These are phyloP conservation scores for Tiphia femorata DNA, from an alignment of 2,888 invertebrate species.

Conservation along the genomic window DNA sequence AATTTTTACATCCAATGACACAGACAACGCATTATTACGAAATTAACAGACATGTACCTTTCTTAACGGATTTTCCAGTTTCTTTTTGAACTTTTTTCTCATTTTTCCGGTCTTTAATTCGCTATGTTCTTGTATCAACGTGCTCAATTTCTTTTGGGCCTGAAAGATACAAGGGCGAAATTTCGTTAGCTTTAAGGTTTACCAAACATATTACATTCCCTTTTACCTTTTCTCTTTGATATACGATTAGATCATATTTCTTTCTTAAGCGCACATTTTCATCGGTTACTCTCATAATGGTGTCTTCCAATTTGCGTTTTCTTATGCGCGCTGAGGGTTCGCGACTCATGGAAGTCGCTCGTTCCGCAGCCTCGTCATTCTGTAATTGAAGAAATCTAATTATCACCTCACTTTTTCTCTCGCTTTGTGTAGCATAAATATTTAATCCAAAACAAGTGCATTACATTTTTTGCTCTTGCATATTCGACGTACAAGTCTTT, in stretches of 20 bases:
- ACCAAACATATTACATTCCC: too few relatives aligned
- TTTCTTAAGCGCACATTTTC: conserved; percentile 70
- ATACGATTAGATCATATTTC: conserved; percentile 79
- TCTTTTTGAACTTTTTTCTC: conserved; percentile 59
- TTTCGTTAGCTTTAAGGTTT: too few relatives aligned
- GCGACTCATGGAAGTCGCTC: conserved; percentile 42
- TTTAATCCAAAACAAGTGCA: background rate
- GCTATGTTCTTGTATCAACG: conserved; percentile 59
- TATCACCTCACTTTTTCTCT: background rate
- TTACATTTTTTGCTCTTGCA: conserved; percentile 71
- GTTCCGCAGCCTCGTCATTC: conserved; percentile 60
- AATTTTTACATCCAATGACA: background rate
- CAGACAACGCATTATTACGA: background rate
- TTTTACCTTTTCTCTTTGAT: conserved; percentile 75
- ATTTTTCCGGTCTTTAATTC: conserved; percentile 56
- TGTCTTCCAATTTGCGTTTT: conserved; percentile 54
- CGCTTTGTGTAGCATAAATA: background rate
- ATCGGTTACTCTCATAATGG: conserved; percentile 53
- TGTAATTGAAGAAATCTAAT: conserved; percentile 27
- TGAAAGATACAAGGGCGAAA: too few relatives aligned
- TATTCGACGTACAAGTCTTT: conserved; percentile 75
- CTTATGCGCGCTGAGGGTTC: conserved; percentile 52
- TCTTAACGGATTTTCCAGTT: conserved; percentile 73
- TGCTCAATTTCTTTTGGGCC: conserved; percentile 41
- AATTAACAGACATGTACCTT: conserved; percentile 70